phyloP scores from a whole-genome alignment of 2,888 invertebrate species.

The Furcula furcula region DNA sequence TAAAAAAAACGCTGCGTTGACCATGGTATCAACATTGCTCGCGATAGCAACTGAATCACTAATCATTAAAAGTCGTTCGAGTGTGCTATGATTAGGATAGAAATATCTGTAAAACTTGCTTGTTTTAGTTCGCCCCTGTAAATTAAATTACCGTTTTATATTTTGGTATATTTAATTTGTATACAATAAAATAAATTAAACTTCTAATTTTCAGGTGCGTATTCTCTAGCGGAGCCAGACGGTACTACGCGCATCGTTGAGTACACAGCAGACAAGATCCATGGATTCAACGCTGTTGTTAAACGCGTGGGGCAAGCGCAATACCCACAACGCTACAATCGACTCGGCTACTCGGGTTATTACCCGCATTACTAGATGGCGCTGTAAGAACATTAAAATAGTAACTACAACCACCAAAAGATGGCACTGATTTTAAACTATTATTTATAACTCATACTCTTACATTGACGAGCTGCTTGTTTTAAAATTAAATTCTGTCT shows the following conservation, averaged over 20 bases:
- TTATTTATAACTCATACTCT: neutral
- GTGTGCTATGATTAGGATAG: too few relatives aligned
- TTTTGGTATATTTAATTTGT: too few relatives aligned
- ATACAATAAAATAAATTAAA: constrained; percentile 5
- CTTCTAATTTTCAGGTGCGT: constrained; percentile 59
- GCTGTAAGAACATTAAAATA: constrained; percentile 18
- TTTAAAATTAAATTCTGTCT: neutral
- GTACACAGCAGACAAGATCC: constrained; percentile 75
- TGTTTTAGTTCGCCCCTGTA: too few relatives aligned
- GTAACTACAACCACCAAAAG: constrained; percentile 30
- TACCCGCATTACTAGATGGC: constrained; percentile 70
- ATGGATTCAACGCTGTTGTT: constrained; percentile 78
- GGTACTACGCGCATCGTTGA: constrained; percentile 77
- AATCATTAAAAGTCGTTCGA: too few relatives aligned
- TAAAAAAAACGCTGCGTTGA: too few relatives aligned
- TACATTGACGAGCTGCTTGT: too few relatives aligned
- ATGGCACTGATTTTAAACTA: too few relatives aligned
- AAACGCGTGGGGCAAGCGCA: constrained; percentile 73
- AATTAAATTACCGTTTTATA: too few relatives aligned
- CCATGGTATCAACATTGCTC: too few relatives aligned
- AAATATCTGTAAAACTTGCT: too few relatives aligned
- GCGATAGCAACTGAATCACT: too few relatives aligned
- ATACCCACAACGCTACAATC: constrained; percentile 65
- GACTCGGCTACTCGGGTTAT: constrained; percentile 49
- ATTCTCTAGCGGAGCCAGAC: constrained; percentile 74